phyloP scores from a whole-genome alignment of 2,888 invertebrate species.

The Mystacides longicornis region DNA sequence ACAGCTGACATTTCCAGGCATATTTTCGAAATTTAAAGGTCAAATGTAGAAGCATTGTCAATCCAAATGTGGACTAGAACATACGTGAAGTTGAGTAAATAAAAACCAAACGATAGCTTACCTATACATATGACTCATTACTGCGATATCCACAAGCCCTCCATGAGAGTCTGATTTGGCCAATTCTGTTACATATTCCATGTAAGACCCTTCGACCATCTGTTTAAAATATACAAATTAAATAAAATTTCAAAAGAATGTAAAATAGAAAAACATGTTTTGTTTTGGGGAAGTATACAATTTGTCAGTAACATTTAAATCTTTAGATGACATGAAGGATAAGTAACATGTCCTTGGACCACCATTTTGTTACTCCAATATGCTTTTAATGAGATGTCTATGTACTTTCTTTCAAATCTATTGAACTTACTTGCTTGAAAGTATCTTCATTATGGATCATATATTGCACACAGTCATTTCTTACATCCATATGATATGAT shows the following conservation, averaged over 20 bases:
- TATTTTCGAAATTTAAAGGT: too few species aligned
- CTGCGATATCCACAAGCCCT: conserved; percentile 60
- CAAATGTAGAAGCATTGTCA: too few species aligned
- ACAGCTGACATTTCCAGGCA: too few species aligned
- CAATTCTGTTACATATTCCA: conserved; percentile 63
- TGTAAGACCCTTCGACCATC: conserved; percentile 55
- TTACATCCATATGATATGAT: conserved; percentile 65
- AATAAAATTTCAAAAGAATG: not conserved
- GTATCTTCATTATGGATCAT: conserved; percentile 42
- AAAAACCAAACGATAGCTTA: too few species aligned
- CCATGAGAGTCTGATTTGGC: conserved; percentile 63
- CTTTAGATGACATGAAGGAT: too few species aligned
- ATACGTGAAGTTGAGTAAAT: too few species aligned
- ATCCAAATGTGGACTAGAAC: too few species aligned
- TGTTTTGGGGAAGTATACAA: too few species aligned
- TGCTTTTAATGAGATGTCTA: not conserved
- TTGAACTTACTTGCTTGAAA: conserved; percentile 15
- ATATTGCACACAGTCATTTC: conserved; percentile 65
- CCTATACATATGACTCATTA: conserved; percentile 63
- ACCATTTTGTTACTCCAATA: not conserved
- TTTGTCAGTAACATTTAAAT: too few species aligned
- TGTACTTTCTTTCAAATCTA: too few species aligned
- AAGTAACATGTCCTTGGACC: not conserved
- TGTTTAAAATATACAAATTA: too few species aligned
- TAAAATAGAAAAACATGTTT: too few species aligned